These are phyloP conservation scores for Pemphredon lugubris DNA, from an alignment of 2,888 invertebrate genomes.

Conservation along the genomic window DNA sequence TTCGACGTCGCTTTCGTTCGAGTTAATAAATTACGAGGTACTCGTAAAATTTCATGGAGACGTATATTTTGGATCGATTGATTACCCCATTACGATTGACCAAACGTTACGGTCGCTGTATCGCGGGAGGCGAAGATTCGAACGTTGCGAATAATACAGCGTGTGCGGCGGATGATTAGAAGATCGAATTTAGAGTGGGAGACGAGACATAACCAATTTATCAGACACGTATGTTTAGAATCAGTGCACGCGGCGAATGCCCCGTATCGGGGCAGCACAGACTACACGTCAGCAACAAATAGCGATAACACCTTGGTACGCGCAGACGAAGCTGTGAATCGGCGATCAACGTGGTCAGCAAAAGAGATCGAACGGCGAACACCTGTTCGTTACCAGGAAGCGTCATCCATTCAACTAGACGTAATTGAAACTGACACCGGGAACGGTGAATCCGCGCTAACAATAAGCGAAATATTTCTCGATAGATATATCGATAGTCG, in stretches of 20 bases:
- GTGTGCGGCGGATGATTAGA: slow-evolving; percentile 7
- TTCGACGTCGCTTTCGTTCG: too few species aligned
- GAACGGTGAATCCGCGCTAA: not conserved
- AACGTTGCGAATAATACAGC: too few species aligned
- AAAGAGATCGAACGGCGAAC: slow-evolving; percentile 52
- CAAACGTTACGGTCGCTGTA: too few species aligned
- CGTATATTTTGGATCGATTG: too few species aligned
- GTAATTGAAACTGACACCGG: slow-evolving; percentile 18
- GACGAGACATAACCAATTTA: slow-evolving; percentile 45
- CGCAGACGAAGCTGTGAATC: slow-evolving; percentile 56
- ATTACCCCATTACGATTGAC: too few species aligned
- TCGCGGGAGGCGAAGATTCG: too few species aligned
- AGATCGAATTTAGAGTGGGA: slow-evolving; percentile 26
- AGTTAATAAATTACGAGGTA: too few species aligned
- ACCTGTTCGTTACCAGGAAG: slow-evolving; percentile 56
- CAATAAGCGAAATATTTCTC: too few species aligned
- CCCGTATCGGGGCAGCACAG: slow-evolving; percentile 59
- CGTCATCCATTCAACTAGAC: slow-evolving; percentile 35
- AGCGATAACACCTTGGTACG: slow-evolving; percentile 50
- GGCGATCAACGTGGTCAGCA: slow-evolving; percentile 62
- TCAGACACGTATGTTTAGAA: slow-evolving; percentile 62
- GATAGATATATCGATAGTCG: too few species aligned
- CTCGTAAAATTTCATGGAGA: too few species aligned
- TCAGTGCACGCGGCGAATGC: slow-evolving; percentile 62
- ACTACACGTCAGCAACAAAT: slow-evolving; percentile 65